Conservation (phyloP, 2,113 vertebrate species). For the Tragulus kanchil region DNA sequence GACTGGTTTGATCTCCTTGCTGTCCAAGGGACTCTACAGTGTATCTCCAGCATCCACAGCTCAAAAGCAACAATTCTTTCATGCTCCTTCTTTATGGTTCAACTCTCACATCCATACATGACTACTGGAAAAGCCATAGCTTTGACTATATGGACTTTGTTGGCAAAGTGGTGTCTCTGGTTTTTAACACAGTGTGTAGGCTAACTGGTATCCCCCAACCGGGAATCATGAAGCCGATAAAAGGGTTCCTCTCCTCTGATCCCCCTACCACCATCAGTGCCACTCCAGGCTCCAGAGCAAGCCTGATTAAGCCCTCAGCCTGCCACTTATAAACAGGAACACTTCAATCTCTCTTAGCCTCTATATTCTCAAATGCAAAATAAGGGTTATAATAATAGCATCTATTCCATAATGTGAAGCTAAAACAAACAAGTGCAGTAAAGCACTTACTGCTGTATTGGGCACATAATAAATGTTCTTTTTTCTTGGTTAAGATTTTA, state of each 20-base stretch:
- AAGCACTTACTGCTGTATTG: background rate
- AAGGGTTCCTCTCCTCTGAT: background rate
- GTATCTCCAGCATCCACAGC: background rate
- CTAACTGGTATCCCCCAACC: background rate
- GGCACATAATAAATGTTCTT: background rate
- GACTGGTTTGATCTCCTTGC: background rate
- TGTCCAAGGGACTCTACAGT: background rate
- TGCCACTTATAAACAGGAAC: background rate
- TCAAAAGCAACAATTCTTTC: background rate
- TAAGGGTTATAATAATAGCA: background rate
- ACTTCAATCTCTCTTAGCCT: background rate
- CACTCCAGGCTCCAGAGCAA: background rate
- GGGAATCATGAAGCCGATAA: background rate
- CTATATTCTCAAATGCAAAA: background rate
- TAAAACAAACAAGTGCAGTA: background rate
- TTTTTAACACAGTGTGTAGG: background rate
- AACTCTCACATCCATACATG: background rate
- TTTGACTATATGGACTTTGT: background rate
- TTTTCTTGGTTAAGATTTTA: conserved; percentile 14
- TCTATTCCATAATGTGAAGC: background rate
- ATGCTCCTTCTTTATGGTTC: background rate
- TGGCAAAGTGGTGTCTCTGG: background rate
- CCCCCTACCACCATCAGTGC: background rate
- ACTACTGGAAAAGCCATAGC: background rate
- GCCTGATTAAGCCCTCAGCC: background rate